phyloP scores from a whole-genome alignment of 92 coral and sea anemone species.

The Epizoanthus rinbou region DNA sequence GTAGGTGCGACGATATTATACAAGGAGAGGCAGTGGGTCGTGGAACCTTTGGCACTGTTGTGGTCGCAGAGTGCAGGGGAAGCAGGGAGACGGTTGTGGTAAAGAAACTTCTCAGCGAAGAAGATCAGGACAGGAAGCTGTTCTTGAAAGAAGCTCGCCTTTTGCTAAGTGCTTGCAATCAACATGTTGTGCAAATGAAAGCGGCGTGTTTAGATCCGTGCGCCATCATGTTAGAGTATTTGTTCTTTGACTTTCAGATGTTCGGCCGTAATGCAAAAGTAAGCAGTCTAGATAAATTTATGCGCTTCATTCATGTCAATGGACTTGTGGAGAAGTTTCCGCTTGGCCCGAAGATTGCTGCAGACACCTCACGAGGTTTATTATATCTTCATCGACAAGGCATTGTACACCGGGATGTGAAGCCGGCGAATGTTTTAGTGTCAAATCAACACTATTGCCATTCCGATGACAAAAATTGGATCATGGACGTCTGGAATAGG shows the following conservation, averaged over 20 bases:
- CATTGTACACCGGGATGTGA: conserved; percentile 49
- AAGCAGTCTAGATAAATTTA: conserved; percentile 48
- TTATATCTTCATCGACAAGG: conserved; percentile 36
- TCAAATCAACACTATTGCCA: conserved; percentile 47
- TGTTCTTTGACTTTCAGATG: conserved; percentile 47
- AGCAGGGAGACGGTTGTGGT: not conserved
- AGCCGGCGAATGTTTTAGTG: conserved; percentile 46
- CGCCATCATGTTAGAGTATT: conserved; percentile 49
- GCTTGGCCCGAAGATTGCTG: conserved; percentile 26
- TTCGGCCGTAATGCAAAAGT: conserved; percentile 40
- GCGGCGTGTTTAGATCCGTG: conserved; percentile 44
- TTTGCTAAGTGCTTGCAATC: conserved; percentile 7
- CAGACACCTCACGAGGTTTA: conserved; percentile 41
- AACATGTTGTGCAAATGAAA: conserved; percentile 37
- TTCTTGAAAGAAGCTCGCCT: conserved; percentile 58
- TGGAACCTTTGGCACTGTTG: conserved; percentile 14
- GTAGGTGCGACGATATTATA: too few species aligned
- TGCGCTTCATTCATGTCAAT: conserved; percentile 12
- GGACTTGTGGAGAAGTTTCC: conserved; percentile 33
- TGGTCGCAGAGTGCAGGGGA: conserved; percentile 11
- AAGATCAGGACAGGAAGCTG: not conserved
- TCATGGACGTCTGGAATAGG: conserved; percentile 3
- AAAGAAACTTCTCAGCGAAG: too few species aligned
- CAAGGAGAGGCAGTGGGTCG: too few species aligned
- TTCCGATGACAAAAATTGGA: conserved; percentile 5